These are phyloP conservation scores for Plestiodon gilberti DNA, from an alignment of 2,113 vertebrate genomes.

Conservation along the genomic window DNA sequence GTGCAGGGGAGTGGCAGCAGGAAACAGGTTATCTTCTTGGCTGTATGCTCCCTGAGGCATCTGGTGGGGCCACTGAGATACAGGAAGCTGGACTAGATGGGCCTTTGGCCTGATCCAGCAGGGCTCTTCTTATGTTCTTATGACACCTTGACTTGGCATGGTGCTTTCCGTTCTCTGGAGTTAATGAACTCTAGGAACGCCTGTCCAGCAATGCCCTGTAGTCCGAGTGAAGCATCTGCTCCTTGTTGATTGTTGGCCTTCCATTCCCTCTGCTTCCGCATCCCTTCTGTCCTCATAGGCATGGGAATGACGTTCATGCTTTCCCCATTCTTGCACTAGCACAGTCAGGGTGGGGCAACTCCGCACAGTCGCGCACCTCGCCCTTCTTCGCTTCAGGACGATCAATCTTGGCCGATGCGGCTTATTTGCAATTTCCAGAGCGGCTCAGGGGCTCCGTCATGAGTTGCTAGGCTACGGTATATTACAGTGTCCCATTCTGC, in stretches of 20 bases:
- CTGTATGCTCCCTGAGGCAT: no score
- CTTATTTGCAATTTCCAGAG: conserved; percentile 16
- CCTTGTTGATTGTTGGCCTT: background rate
- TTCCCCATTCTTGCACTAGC: conserved; percentile 30
- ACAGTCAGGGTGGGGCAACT: background rate
- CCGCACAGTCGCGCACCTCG: background rate
- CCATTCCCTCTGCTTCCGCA: background rate
- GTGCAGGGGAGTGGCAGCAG: no score
- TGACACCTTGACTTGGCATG: no score
- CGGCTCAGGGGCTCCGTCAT: conserved; percentile 36
- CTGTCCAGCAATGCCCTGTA: background rate
- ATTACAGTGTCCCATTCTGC: conserved; percentile 53
- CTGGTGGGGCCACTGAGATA: no score
- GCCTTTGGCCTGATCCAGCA: no score
- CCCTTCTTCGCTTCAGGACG: background rate
- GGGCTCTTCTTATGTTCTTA: no score
- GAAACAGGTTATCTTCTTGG: no score
- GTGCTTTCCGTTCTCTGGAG: background rate
- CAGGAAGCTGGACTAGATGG: no score
- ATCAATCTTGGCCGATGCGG: conserved; percentile 18
- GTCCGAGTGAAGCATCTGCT: background rate
- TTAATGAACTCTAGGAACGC: background rate
- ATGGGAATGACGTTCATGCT: background rate
- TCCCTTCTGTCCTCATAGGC: conserved; percentile 23
- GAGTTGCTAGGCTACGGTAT: conserved; percentile 64